Conservation (phyloP, 1,140 invertebrate genomes). For the Psix sp. region DNA sequence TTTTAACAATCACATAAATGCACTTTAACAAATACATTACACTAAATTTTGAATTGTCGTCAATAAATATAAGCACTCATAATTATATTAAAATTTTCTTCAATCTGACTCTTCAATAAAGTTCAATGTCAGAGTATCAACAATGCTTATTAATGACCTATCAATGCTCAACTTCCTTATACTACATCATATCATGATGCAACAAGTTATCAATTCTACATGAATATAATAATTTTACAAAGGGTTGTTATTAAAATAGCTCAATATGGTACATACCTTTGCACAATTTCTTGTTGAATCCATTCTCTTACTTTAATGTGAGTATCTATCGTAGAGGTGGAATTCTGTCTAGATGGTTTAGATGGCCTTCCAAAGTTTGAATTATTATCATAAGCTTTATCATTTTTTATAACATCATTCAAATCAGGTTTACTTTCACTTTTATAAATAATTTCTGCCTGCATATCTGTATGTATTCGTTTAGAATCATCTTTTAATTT, state of each 20-base stretch:
- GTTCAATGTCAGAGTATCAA: too few species aligned
- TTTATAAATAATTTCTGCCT: conserved; percentile 67
- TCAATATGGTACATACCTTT: conserved; percentile 68
- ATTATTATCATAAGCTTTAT: conserved; percentile 79
- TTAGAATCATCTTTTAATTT: conserved; percentile 60
- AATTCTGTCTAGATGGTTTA: conserved; percentile 83
- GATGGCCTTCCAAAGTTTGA: conserved; percentile 81
- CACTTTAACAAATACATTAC: too few species aligned
- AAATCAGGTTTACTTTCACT: conserved; percentile 73
- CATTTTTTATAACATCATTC: conserved; percentile 74
- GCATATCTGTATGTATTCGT: conserved; percentile 54
- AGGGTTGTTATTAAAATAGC: not conserved
- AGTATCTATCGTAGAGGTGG: conserved; percentile 87
- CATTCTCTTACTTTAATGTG: conserved; percentile 90
- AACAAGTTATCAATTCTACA: not conserved
- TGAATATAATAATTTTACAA: too few species aligned
- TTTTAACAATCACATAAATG: too few species aligned
- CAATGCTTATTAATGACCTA: too few species aligned
- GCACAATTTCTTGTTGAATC: conserved; percentile 86
- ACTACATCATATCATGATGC: too few species aligned
- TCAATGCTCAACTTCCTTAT: too few species aligned
- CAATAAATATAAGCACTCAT: too few species aligned
- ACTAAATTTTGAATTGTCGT: too few species aligned
- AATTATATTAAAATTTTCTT: too few species aligned
- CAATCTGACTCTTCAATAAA: too few species aligned